A percentile compares a stretch with the other conserved stretches of the same genome.
Conservation (phyloP, 2,888 invertebrate genomes). For the Cheilosia soror region DNA sequence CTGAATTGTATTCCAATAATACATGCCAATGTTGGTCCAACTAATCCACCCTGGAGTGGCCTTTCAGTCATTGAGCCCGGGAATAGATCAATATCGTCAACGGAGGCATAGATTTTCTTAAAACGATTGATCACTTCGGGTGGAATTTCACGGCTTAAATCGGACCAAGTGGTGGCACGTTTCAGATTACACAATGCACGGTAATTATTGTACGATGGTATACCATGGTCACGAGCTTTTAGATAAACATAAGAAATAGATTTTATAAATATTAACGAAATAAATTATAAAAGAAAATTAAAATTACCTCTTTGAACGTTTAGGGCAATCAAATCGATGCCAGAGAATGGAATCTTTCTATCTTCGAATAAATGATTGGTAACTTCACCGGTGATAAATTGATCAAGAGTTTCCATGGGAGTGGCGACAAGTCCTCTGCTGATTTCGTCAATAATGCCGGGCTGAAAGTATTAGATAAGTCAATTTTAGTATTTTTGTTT, state of each 20-base stretch:
- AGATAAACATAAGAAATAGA: background rate
- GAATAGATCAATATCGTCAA: conserved; percentile 98
- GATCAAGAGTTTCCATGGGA: conserved; percentile 96
- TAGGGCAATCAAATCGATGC: conserved; percentile 95
- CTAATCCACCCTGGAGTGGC: conserved; percentile 94
- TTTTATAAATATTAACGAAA: background rate
- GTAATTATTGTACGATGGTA: conserved; percentile 95
- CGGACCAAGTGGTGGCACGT: conserved; percentile 93
- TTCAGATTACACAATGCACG: conserved; percentile 95
- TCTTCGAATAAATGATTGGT: conserved; percentile 98
- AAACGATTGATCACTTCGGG: conserved; percentile 91
- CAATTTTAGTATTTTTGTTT: too few species aligned
- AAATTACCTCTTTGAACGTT: conserved; percentile 90
- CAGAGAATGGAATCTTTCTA: conserved; percentile 94
- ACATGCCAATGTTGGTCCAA: conserved; percentile 97
- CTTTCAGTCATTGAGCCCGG: conserved; percentile 96
- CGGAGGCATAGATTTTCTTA: conserved; percentile 92
- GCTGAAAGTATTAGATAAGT: conserved; percentile 83
- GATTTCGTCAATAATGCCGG: conserved; percentile 93
- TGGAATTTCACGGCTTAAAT: conserved; percentile 93
- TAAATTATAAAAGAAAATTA: background rate
- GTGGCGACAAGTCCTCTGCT: conserved; percentile 93
- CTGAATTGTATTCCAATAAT: conserved; percentile 97
- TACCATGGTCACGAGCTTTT: conserved; percentile 92
- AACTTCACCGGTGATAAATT: conserved; percentile 96